Conservation (phyloP, 2,888 invertebrate genomes). For the Atethmia centrago region DNA sequence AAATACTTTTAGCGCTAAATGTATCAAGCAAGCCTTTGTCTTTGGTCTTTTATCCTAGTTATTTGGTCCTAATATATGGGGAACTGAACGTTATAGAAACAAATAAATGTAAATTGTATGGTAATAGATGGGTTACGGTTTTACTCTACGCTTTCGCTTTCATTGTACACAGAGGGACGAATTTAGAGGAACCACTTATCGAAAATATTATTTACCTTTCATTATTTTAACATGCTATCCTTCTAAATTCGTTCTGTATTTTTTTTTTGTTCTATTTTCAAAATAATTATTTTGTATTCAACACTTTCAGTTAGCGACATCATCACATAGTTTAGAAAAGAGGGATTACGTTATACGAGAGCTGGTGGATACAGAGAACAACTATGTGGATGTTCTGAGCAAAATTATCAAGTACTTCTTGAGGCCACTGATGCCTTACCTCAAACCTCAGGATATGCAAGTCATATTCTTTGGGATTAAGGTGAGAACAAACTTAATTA, state of each 20-base stretch:
- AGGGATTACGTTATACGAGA: conserved; percentile 98
- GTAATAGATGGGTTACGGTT: conserved; percentile 34
- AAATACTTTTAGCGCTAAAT: neutral
- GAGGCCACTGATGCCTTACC: conserved; percentile 93
- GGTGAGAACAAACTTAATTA: conserved; percentile 86
- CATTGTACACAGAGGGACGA: conserved; percentile 32
- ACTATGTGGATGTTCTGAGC: conserved; percentile 98
- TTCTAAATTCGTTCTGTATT: conserved; percentile 33
- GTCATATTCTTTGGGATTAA: conserved; percentile 97
- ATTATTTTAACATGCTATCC: neutral
- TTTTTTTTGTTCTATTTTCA: neutral
- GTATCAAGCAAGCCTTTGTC: neutral
- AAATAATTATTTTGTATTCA: conserved; percentile 16
- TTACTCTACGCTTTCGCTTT: conserved; percentile 51
- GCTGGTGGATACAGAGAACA: conserved; percentile 98
- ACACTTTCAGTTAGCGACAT: conserved; percentile 85
- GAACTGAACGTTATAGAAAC: conserved; percentile 47
- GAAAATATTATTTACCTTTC: neutral
- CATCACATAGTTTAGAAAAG: conserved; percentile 94
- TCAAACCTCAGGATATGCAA: conserved; percentile 94
- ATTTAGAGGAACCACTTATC: conserved; percentile 30
- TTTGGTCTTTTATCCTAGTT: neutral
- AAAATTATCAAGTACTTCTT: conserved; percentile 96
- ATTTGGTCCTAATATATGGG: neutral
- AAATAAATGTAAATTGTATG: conserved; percentile 41